These are phyloP conservation scores for Habroteleia sp. DNA, from an alignment of 2,888 invertebrate species.

Conservation along the genomic window DNA sequence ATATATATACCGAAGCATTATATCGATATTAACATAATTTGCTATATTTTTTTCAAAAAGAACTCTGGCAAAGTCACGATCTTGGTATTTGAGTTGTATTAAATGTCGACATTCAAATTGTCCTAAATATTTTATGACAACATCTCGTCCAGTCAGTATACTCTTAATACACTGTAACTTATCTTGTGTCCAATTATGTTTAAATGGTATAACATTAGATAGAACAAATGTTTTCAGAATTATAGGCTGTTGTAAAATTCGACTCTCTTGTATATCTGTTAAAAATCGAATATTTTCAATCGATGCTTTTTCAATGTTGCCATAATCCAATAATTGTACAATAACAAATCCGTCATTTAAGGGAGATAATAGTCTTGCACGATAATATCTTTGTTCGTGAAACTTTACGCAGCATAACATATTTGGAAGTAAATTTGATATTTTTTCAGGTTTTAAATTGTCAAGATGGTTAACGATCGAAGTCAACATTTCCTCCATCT, in stretches of 20 bases:
- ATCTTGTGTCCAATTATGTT: slow-evolving; percentile 19
- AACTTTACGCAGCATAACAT: slow-evolving; percentile 43
- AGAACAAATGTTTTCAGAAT: slow-evolving; percentile 27
- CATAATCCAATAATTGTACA: slow-evolving; percentile 43
- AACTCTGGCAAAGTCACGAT: slow-evolving; percentile 69
- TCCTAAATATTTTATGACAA: slow-evolving; percentile 20
- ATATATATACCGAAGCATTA: slow-evolving; percentile 69
- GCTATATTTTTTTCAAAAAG: slow-evolving; percentile 70
- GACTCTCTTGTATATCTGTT: slow-evolving; percentile 5
- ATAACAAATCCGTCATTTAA: slow-evolving; percentile 3
- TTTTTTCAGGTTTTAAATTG: slow-evolving; percentile 3
- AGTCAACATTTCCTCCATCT: slow-evolving; percentile 37
- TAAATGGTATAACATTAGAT: neutral
- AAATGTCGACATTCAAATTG: slow-evolving; percentile 62
- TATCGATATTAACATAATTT: slow-evolving; percentile 64
- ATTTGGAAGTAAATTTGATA: slow-evolving; percentile 3
- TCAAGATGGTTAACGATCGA: slow-evolving; percentile 11
- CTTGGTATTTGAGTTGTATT: slow-evolving; percentile 69
- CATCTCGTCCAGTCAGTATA: slow-evolving; percentile 9
- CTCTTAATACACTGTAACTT: slow-evolving; percentile 27
- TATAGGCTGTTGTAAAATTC: slow-evolving; percentile 29
- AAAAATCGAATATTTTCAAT: slow-evolving; percentile 34
- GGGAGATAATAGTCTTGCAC: slow-evolving; percentile 17
- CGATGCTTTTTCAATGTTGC: slow-evolving; percentile 22
- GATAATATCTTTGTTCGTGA: slow-evolving; percentile 27